These are phyloP conservation scores for Porites cylindrica DNA, from an alignment of 92 coral and sea anemone species.

Conservation along the genomic window DNA sequence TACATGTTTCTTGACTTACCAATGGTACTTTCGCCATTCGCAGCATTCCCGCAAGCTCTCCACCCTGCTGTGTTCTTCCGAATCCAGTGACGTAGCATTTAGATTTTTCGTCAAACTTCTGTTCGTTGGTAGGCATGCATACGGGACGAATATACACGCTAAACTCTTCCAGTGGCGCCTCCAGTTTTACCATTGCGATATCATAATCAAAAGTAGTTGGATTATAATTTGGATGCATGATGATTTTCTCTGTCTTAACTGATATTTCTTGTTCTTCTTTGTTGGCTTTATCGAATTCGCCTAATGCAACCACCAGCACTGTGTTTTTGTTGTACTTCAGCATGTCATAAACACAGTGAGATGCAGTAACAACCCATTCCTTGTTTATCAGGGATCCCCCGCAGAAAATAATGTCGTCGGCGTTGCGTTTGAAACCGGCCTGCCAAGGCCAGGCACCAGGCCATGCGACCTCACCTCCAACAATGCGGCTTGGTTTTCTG, in stretches of 20 bases:
- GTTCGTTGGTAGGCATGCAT: constrained; percentile 52
- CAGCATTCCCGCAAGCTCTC: constrained; percentile 43
- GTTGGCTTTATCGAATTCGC: constrained; percentile 65
- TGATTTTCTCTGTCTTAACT: constrained; percentile 45
- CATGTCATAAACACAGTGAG: constrained; percentile 74
- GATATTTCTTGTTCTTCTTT: constrained; percentile 68
- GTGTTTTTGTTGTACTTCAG: constrained; percentile 30
- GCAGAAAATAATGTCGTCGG: constrained; percentile 54
- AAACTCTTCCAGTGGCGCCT: constrained; percentile 51
- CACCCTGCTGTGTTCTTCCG: constrained; percentile 67
- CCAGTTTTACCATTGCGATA: constrained; percentile 57
- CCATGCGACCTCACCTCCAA: constrained; percentile 68
- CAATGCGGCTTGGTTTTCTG: constrained; percentile 69
- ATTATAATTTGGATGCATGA: constrained; percentile 64
- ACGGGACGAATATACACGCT: constrained; percentile 66
- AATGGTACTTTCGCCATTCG: constrained; percentile 74
- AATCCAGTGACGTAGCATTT: constrained; percentile 75
- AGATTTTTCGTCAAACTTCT: constrained; percentile 52
- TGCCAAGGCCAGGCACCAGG: constrained; percentile 91
- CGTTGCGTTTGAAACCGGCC: constrained; percentile 46
- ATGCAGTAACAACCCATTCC: constrained; percentile 79
- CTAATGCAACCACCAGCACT: constrained; percentile 51
- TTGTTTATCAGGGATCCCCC: constrained; percentile 71
- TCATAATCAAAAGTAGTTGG: constrained; percentile 66
- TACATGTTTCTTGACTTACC: constrained; percentile 53